Base-by-base conservation (phyloP, 2,113 vertebrate species). In the Lycocorax pyrrhopterus region DNA sequence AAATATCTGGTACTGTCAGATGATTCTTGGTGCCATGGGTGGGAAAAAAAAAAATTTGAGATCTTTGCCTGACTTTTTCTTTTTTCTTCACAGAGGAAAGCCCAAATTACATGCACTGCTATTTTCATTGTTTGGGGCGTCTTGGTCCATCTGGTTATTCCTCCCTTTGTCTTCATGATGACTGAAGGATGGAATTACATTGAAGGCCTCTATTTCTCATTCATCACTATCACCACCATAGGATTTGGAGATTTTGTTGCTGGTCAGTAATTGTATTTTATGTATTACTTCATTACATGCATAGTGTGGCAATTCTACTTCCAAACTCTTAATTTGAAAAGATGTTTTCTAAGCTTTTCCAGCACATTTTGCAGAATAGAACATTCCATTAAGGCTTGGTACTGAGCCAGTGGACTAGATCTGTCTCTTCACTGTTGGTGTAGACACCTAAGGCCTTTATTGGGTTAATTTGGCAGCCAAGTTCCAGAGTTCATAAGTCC, bases 181-280 rank as follows among this genome's bases (percentile, higher is more conserved):
- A 99, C 99, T 9, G 99, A 99, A 97, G 98, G 99, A 67, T 99
- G 99, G 99, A 83, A 98, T 74, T 99, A 99, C 77, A 97, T 99
- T 10, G 99, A 99, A 96, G 99, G 99, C 53, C 98, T 99, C 92
- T 99, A 99, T 96, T 99, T 99, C 96, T 99, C 99, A 33, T 99
- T 99, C 88, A 99, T 99, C 96, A 99, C 99, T 71, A 99, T 99
- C 97, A 99, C 99, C 74, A 99, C 99, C 83, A 99, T 99, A 79
- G 99, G 99, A 91, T 99, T 99, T 87, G 99, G 99, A 62, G 99
- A 99, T 97, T 98, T 99, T 49, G 99, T 99, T 62, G 99, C 99
- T 79, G 99, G 99, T 99, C 90, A 93, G 98, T 97, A 87, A 77
- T 55, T 25, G 35, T 35, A 44, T 82, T 82, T 37, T 74, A 37